Base-by-base conservation (phyloP, 2,113 vertebrate species). In the Plecturocebus donacophilus region DNA sequence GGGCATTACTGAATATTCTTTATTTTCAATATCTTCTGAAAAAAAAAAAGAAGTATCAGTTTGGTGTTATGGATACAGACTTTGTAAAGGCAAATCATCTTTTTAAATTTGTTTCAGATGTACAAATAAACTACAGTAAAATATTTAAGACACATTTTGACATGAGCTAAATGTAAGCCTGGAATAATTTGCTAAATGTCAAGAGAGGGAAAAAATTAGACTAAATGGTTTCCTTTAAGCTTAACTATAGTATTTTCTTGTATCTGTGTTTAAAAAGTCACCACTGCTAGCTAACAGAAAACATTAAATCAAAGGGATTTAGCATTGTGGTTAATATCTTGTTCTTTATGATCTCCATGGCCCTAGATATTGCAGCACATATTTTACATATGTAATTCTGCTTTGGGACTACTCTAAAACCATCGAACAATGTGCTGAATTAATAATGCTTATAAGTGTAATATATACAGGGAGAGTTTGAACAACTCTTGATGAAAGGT, bases 371-470 rank as follows among this genome's bases (percentile, higher is more conserved):
- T 95, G 32, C 88, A 96, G 95, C 79, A 97, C 87, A 95, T 97
- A 98, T 97, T 98, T 98, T 97, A 98, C 96, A 91, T 97, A 94
- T 88, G 95, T 97, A 97, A 97, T 97, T 97, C 94, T 98, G 90
- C 85, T 97, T 83, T 87, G 90, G 96, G 97, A 98, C 96, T 97
- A 91, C 87, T 98, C 93, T 94, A 94, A 91, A 96, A 95, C 96
- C 89, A 49, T 91, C 0, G 12, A 94, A 96, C 95, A 98, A 97
- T 98, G 97, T 97, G 96, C 68, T 95, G 98, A 98, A 97, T 98
- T 98, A 98, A 97, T 98, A 98, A 97, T 95, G 95, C 97, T 96
- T 97, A 77, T 97, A 98, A 91, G 88, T 89, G 88, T 90, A 93
- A 96, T 97, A 97, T 97, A 98, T 96, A 97, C 88, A 83, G 80